Percentiles rank a stretch among this genome's conserved stretches.
Evolutionary conservation across 2,113 vertebrate genomes (phyloP).

Genomic region (Poeciliopsis prolifica): DNA sequence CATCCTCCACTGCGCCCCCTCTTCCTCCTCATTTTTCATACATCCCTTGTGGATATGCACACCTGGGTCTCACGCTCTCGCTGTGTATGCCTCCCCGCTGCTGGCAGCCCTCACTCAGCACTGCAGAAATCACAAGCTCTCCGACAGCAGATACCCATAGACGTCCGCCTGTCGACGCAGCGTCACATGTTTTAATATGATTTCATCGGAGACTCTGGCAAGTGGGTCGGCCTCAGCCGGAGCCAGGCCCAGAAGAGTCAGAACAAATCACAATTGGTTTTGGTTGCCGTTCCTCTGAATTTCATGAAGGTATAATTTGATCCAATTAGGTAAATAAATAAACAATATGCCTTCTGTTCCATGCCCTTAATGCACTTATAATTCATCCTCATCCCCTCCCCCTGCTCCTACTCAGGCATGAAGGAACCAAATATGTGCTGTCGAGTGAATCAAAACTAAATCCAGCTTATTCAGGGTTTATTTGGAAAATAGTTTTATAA

Average conservation of each 20-base stretch:
- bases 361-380: slow-evolving; percentile 63
- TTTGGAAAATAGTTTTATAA: slow-evolving; percentile 34
- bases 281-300: slow-evolving; percentile 65
- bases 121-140: slow-evolving; percentile 49
- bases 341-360: slow-evolving; percentile 80
- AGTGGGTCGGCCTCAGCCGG: slow-evolving; percentile 59
- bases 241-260: slow-evolving; percentile 39
- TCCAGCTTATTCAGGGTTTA: slow-evolving; percentile 30
- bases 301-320: slow-evolving; percentile 73
- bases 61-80: slow-evolving; percentile 69
- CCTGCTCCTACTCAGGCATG: slow-evolving; percentile 16
- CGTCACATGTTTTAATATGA: slow-evolving; percentile 31
- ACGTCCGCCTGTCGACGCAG: background rate
- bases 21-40: slow-evolving; percentile 57
- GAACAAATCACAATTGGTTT: slow-evolving; percentile 67
- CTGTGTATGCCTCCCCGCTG: slow-evolving; percentile 28
- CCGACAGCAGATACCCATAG: slow-evolving; percentile 54
- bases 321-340: slow-evolving; percentile 81
- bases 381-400: slow-evolving; percentile 55
- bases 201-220: slow-evolving; percentile 37
- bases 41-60: slow-evolving; percentile 67
- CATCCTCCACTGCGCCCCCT: slow-evolving; percentile 30
- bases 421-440: slow-evolving; percentile 27
- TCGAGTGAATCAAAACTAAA: slow-evolving; percentile 41
- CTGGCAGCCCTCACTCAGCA: slow-evolving; percentile 44